These are phyloP conservation scores for Hermodice carunculata DNA, from an alignment of 2,888 invertebrate genomes.

Conservation along the genomic window DNA sequence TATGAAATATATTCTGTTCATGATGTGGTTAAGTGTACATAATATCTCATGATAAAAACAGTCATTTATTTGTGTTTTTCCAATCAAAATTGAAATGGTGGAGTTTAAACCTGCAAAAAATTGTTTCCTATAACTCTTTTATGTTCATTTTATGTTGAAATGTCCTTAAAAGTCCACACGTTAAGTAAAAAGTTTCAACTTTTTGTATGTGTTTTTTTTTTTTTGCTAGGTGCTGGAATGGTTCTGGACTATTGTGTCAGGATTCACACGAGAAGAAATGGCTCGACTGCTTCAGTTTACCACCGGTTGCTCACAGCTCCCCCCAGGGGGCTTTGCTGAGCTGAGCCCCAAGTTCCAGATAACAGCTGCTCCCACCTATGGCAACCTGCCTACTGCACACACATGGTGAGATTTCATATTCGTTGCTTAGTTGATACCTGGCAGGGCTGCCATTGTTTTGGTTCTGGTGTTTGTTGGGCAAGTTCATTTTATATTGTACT, in stretches of 20 bases:
- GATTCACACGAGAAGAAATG: slow-evolving; percentile 93
- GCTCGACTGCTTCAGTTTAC: slow-evolving; percentile 90
- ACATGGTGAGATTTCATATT: slow-evolving; percentile 79
- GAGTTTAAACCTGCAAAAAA: no score
- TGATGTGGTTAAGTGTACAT: no score
- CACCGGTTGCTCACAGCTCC: slow-evolving; percentile 92
- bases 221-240: slow-evolving; percentile 79
- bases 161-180: no score
- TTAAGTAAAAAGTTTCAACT: no score
- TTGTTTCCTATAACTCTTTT: no score
- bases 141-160: no score
- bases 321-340: slow-evolving; percentile 90
- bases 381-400: slow-evolving; percentile 93
- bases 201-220: not conserved
- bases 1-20: no score
- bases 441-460: not conserved
- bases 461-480: no score
- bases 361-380: slow-evolving; percentile 89
- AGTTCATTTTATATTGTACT: no score
- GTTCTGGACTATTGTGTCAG: slow-evolving; percentile 92
- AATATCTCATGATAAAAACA: no score
- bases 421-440: not conserved
- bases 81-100: no score
- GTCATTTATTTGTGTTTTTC: no score
- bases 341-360: slow-evolving; percentile 93